phyloP scores from a whole-genome alignment of 2,888 invertebrate species.

The Mythimna impura region DNA sequence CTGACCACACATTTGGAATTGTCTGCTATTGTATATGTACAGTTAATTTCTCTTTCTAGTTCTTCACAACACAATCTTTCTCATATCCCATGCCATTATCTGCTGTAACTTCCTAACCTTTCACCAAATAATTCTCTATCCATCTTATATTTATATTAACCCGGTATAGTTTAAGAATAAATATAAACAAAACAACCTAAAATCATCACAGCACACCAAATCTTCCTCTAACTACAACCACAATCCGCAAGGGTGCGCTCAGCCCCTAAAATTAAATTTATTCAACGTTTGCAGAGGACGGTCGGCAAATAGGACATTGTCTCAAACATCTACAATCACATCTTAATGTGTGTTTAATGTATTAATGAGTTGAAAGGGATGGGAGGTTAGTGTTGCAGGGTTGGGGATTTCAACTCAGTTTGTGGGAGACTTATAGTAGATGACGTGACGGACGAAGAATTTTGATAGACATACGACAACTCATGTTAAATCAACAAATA shows the following conservation, averaged over 20 bases:
- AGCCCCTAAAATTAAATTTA: constrained; percentile 60
- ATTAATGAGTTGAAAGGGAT: constrained; percentile 79
- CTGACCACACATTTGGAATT: too few species aligned
- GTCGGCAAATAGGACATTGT: constrained; percentile 74
- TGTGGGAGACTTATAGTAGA: constrained; percentile 7
- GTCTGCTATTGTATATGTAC: too few species aligned
- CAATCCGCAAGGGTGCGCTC: constrained; percentile 45
- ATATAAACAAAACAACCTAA: constrained; percentile 18
- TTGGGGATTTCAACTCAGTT: neutral
- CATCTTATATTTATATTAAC: neutral
- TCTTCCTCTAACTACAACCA: constrained; percentile 44
- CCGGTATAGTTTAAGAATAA: constrained; percentile 11
- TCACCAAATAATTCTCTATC: too few species aligned
- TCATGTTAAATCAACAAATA: too few species aligned
- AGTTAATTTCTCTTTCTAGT: too few species aligned
- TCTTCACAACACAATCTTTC: too few species aligned
- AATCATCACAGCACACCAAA: constrained; percentile 35
- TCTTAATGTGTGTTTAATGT: constrained; percentile 83
- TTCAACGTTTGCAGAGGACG: constrained; percentile 79
- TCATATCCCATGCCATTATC: too few species aligned
- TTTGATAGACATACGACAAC: too few species aligned
- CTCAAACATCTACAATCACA: constrained; percentile 71
- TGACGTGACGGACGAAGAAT: too few species aligned
- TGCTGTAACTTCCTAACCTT: too few species aligned
- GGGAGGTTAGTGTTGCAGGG: constrained; percentile 44